Evolutionary conservation across 2,888 invertebrate genomes (phyloP), one percentile per base, ranked within the genome.

Genomic region (Deilephila elpenor): DNA sequence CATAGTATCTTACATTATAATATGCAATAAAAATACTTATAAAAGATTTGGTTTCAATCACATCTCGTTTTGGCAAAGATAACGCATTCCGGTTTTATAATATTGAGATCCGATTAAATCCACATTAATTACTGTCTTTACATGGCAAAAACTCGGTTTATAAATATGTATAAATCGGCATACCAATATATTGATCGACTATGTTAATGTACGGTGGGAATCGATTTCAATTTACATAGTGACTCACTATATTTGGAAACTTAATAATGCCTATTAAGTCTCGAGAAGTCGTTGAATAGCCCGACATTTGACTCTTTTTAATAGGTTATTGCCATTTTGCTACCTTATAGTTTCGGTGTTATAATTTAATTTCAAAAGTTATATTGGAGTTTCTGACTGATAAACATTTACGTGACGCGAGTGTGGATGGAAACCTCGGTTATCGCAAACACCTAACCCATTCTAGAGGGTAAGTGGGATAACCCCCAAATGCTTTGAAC

Each of bases 121-220:
- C 8, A n/a, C 34, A 64, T 37, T 37, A 44, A 67, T 67, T 67
- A 64, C 64, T 44, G 67, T 5, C 14, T 51, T 3, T 25, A 25
- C 0, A 67, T 67, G 25, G 20, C 5, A 67, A 67, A 67, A 67
- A 51, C 44, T 67, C 5, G 17, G 11, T 67, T 67, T 25, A 51
- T 67, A 51, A 67, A 67, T 67, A 67, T 67, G 64, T 20, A 64
- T 44, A n/a, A 20, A 20, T 25, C 25, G 14, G 44, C 44, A 17
- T 67, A 25, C 51, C 25, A 14, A 25, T 67, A 67, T 25, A 67
- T 64, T 4, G 37, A 37, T 25, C 25, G 67, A 67, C 20, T 67
- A 67, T 67, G 67, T 25, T 44, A 51, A 67, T 67, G 6, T 17
- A 25, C 20, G 25, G 67, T 51, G 67, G 44, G 67, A 51, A 67